Conservation (phyloP, 92 coral and sea anemone species). For the Palythoa heliodiscus region DNA sequence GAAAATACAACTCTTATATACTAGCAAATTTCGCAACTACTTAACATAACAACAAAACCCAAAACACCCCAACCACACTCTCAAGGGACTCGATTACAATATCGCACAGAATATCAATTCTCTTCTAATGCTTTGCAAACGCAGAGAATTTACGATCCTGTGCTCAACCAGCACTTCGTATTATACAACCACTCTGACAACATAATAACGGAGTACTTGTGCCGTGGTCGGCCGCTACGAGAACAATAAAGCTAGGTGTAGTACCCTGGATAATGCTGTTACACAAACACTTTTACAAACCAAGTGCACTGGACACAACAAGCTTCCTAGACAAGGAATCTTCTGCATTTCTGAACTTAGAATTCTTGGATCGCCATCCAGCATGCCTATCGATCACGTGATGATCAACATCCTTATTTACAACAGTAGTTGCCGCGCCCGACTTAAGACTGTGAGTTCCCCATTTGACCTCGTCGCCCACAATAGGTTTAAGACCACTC, state of each 20-base stretch:
- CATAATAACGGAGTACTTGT: background rate
- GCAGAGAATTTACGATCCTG: too few relatives aligned
- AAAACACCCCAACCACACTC: too few relatives aligned
- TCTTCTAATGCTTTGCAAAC: too few relatives aligned
- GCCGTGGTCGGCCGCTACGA: background rate
- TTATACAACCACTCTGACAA: too few relatives aligned
- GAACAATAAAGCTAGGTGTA: constrained; percentile 29
- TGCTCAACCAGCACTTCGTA: too few relatives aligned
- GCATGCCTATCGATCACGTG: constrained; percentile 39
- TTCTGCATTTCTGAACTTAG: constrained; percentile 23
- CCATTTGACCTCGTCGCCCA: constrained; percentile 10
- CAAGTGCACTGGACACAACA: constrained; percentile 12
- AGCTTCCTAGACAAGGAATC: constrained; percentile 23
- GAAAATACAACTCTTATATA: too few relatives aligned
- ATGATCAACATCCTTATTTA: constrained; percentile 23
- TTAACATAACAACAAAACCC: too few relatives aligned
- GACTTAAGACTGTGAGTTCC: constrained; percentile 27
- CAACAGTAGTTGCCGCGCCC: constrained; percentile 27
- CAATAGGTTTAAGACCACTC: constrained; percentile 19
- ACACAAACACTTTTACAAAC: constrained; percentile 23
- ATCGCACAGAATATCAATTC: too few relatives aligned
- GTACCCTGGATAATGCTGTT: constrained; percentile 15
- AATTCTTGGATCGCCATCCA: constrained; percentile 35
- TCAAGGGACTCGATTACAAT: too few relatives aligned
- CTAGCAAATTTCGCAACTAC: too few relatives aligned